Evolutionary conservation across 1,140 invertebrate genomes (phyloP).

Genomic region (Aethina tumida): DNA sequence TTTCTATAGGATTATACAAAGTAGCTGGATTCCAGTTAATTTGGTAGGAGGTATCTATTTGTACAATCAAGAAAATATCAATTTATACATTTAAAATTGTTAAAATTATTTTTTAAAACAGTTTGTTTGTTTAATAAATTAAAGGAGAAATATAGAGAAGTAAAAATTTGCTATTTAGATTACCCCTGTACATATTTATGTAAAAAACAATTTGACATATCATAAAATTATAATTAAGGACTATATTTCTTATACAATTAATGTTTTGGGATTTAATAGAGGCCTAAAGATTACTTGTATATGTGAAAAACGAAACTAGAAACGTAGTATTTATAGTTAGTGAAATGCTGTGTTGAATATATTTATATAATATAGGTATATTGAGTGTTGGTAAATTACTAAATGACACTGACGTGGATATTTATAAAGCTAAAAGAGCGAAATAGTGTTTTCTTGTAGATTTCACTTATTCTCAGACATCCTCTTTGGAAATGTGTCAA

Average conservation of each 20-base stretch:
- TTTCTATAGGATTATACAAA: background rate
- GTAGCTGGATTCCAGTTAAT: background rate
- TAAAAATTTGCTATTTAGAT: too few relatives aligned
- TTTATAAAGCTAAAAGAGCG: too few relatives aligned
- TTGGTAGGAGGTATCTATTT: background rate
- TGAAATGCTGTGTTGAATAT: slow-evolving; percentile 15
- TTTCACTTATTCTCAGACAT: too few relatives aligned
- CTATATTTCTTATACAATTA: slow-evolving; percentile 6
- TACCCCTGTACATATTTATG: slow-evolving; percentile 24
- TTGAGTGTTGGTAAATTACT: too few relatives aligned
- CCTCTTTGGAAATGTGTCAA: too few relatives aligned
- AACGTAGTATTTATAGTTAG: slow-evolving; percentile 12
- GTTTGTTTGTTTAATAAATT: too few relatives aligned
- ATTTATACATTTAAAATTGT: too few relatives aligned
- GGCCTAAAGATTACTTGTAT: slow-evolving; percentile 7
- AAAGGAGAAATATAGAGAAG: too few relatives aligned
- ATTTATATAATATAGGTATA: too few relatives aligned
- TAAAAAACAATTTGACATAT: slow-evolving; percentile 30
- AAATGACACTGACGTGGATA: too few relatives aligned
- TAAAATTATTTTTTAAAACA: too few relatives aligned
- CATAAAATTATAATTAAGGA: slow-evolving; percentile 20
- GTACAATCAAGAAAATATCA: background rate
- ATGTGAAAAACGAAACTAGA: slow-evolving; percentile 9
- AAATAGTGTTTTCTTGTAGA: too few relatives aligned
- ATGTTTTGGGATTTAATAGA: slow-evolving; percentile 5